Evolutionary conservation across 2,797 vertebrate species (phyloP).

Genomic region (Melanotaenia pygmaea): DNA sequence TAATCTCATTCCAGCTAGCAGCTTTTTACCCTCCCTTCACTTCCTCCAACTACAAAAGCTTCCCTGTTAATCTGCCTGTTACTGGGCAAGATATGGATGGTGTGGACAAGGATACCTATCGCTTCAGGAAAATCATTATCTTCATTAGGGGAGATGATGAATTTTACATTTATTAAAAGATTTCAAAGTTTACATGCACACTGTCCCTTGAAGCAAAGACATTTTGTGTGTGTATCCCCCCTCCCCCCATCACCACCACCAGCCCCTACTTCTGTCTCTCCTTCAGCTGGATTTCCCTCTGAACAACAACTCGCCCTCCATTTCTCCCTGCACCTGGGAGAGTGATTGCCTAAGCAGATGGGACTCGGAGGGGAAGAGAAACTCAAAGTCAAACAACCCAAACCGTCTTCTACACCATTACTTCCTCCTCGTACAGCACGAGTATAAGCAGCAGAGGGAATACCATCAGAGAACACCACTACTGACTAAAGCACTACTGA

Average conservation of each 20-base stretch:
- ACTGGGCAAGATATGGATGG: conserved; percentile 52
- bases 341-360: conserved; percentile 80
- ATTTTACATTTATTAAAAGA: conserved; percentile 40
- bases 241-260: too few relatives aligned
- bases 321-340: conserved; percentile 73
- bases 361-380: conserved; percentile 68
- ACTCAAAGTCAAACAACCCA: conserved; percentile 71
- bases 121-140: conserved; percentile 60
- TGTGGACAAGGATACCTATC: conserved; percentile 57
- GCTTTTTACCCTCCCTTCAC: conserved; percentile 61
- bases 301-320: conserved; percentile 14
- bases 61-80: conserved; percentile 64
- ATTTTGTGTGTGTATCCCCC: too few relatives aligned
- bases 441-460: conserved; percentile 55
- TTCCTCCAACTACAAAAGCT: conserved; percentile 73
- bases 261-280: conserved; percentile 42
- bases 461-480: conserved; percentile 56
- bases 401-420: conserved; percentile 58
- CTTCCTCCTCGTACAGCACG: conserved; percentile 53
- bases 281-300: conserved; percentile 64
- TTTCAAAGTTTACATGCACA: conserved; percentile 7
- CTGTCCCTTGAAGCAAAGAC: too few relatives aligned
- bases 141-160: conserved; percentile 51
- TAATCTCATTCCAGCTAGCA: conserved; percentile 70
- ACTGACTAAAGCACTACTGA: conserved; percentile 18